Base-by-base conservation (phyloP, 1,140 invertebrate genomes). In the Papilio polytes region DNA sequence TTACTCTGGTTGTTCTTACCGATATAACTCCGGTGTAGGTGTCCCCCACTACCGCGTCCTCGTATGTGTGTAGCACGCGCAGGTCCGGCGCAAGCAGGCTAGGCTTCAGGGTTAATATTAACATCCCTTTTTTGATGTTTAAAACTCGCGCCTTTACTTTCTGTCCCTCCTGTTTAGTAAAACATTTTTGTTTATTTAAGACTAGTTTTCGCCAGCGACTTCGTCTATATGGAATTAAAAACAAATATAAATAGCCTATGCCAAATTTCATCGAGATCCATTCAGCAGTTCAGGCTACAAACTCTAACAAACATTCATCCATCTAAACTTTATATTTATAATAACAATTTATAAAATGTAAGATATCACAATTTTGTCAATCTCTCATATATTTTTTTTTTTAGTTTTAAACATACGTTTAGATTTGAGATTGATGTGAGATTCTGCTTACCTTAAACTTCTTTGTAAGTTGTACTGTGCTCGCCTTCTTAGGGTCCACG, bases 21-120 rank as follows among this genome's bases (percentile, higher is more conserved):
- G 85, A 85, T 12, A 97, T 92, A 6, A 96, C 95, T 2, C 96
- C 97, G 2, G 95, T 94, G 85, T 96, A 96, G 9, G 91, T 85
- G 3, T 91, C 85, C 31, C 95, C 96, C 2, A 95, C 74, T n/a
- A 94, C 88, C 0, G 95, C 96, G 18, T 96, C 85, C 13, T 95
- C 80, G 59, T 95, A 90, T 8, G 91, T 89, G 1, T 80, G 88
- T 0, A 97, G 87, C 44, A 96, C 85, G 26, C 95, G 94, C 0
- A 95, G 81, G 2, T 96, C 87, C 0, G 90, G 90, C 0, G 96
- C 90, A 66, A 96, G 83, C 18, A 97, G 89, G 1, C 95, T 96
- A 36, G 96, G 94, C 86, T 96, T 97, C 31, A 96, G 81, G 0
- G 96, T 97, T 4, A 97, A 94, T 82, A 95, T 94, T 56, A 96